A percentile compares a stretch with the other conserved stretches of the same genome.
phyloP scores from a whole-genome alignment of 1,140 invertebrate species.

The Spodoptera litura region DNA sequence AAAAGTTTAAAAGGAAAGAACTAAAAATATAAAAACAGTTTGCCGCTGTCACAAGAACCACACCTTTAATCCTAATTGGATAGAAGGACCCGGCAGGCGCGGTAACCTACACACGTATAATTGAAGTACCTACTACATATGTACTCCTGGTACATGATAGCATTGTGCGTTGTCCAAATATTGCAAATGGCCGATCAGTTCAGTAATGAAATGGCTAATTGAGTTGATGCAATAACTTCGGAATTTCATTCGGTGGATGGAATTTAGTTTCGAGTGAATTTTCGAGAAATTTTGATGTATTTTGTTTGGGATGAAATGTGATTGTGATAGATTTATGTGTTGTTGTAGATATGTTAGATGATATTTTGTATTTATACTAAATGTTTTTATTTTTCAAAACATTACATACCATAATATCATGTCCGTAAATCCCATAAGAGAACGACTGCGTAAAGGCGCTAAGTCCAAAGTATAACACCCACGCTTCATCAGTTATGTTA shows the following conservation, averaged over 20 bases:
- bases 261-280: neutral
- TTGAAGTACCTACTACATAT: constrained; percentile 61
- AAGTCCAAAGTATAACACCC: too few species aligned
- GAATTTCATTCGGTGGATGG: neutral
- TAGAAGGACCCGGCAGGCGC: constrained; percentile 70
- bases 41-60: constrained; percentile 56
- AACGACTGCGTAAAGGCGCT: too few species aligned
- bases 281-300: too few species aligned
- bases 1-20: too few species aligned
- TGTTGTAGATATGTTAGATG: too few species aligned
- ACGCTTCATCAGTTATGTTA: too few species aligned
- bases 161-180: constrained; percentile 35
- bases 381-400: too few species aligned
- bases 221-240: constrained; percentile 23
- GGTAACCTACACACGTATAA: constrained; percentile 72
- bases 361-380: too few species aligned
- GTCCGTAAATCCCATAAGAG: too few species aligned
- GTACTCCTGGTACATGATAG: neutral
- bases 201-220: constrained; percentile 27
- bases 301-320: too few species aligned
- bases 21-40: neutral
- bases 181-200: constrained; percentile 21
- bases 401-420: too few species aligned
- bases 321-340: too few species aligned
- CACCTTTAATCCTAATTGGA: constrained; percentile 78